Evolutionary conservation across 2,113 vertebrate species (phyloP).

Genomic region (Ploceus nigricollis): DNA sequence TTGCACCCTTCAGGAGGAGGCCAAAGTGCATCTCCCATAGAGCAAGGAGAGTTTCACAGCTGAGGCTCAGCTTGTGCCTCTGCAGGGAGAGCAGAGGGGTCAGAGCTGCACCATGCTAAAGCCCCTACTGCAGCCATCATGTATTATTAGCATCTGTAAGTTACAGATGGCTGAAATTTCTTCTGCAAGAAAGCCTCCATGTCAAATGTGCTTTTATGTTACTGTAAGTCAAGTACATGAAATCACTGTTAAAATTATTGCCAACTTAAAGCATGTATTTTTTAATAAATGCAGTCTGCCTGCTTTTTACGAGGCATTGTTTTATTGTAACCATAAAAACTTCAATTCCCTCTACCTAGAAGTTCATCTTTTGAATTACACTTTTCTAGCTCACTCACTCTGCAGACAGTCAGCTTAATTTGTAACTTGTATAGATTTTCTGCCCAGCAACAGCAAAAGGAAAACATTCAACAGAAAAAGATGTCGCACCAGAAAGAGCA

Average conservation of each 20-base stretch:
- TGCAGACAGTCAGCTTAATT: slow-evolving; percentile 41
- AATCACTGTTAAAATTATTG: background rate
- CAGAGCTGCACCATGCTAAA: background rate
- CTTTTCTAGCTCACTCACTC: background rate
- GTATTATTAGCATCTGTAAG: background rate
- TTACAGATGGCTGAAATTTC: background rate
- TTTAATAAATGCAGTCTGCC: background rate
- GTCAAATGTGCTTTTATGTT: background rate
- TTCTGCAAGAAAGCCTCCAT: background rate
- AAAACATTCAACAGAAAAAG: slow-evolving; percentile 21
- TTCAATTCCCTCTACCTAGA: background rate
- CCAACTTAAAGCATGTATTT: background rate
- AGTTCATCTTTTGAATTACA: background rate
- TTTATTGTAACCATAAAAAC: background rate
- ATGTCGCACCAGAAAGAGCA: background rate
- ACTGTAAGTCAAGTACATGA: background rate
- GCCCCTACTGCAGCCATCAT: background rate
- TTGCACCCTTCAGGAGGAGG: background rate
- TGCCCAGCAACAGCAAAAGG: slow-evolving; percentile 35
- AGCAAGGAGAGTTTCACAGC: background rate
- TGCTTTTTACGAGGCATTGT: background rate
- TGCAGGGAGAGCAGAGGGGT: background rate
- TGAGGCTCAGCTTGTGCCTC: background rate
- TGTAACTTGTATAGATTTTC: slow-evolving; percentile 49
- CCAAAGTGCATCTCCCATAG: background rate